Evolutionary conservation across 2,888 invertebrate species (phyloP), one percentile per base, ranked within the genome.

Genomic region (Cryptus viduatorius): DNA sequence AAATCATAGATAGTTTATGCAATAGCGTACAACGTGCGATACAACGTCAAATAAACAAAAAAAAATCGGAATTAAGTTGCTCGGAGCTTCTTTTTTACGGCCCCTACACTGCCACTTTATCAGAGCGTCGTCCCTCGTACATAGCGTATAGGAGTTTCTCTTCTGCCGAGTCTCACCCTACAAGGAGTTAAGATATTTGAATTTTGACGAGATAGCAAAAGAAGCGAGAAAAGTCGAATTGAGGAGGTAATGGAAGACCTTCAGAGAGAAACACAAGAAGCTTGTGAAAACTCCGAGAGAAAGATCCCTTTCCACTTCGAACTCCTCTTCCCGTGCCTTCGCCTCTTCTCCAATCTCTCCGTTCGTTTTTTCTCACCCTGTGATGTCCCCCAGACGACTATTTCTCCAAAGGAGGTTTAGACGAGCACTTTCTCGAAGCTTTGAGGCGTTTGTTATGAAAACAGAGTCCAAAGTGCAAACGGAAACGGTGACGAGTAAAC

Each of bases 391-490:
- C 68, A 68, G 44, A 4, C 46, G 29, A 79, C 71, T 79, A 44
- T 67, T 75, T 71, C 46, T 37, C 79, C 44, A 79, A 67, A 67
- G 79, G 69, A 44, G 65, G 50, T 76, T 71, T 76, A 79, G 79
- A 79, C 76, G 76, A 79, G 79, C 79, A 53, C 76, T 76, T 59
- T 46, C 56, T 48, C 56, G 31, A 79, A 48, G 65, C 83, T 83
- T 79, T 83, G 83, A 71, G 65, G 37, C 65, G 83, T 83, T 79
- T 79, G 79, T 83, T 79, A 79, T 79, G 79, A 83, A 79, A 79
- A 79, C 71, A 79, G 64, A 56, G 53, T 31, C 79, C 65, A 75
- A 67, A 79, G 79, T 83, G 75, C 83, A 69, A 53, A 61, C 48
- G 48, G 53, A 19, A 29, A 46, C 42, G 14, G n/a, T 42, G 69